A percentile compares a stretch with the other conserved stretches of the same genome.
Conservation (phyloP, 2,113 vertebrate genomes). For the Geococcyx californianus region DNA sequence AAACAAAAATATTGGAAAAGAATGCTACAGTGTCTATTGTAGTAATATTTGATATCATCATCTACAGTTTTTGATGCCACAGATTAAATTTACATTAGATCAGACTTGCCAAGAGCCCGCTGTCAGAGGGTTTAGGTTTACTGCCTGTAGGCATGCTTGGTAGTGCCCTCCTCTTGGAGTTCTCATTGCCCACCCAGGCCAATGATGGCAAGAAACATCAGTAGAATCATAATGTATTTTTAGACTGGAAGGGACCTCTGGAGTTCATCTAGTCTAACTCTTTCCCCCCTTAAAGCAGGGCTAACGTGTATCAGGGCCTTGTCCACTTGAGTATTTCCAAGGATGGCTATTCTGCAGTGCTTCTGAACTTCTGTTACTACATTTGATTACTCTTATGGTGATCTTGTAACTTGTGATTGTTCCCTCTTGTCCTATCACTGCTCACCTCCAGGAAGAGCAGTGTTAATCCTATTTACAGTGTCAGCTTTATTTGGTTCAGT, state of each 20-base stretch:
- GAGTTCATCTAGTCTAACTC: not conserved
- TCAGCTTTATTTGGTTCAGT: constrained; percentile 1
- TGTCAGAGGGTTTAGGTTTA: not conserved
- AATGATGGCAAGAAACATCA: not conserved
- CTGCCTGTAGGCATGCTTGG: not conserved
- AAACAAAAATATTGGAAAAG: not conserved
- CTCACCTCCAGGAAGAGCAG: not conserved
- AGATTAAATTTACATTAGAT: not conserved
- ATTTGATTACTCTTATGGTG: not conserved
- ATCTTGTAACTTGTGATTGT: not conserved
- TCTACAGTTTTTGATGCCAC: not conserved
- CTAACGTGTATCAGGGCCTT: not conserved
- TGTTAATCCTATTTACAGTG: not conserved
- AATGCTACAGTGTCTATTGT: not conserved
- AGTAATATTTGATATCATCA: not conserved
- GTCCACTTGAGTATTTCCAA: not conserved
- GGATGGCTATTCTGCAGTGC: not conserved
- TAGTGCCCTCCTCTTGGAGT: not conserved
- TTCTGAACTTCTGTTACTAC: not conserved
- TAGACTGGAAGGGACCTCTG: not conserved
- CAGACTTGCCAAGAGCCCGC: not conserved
- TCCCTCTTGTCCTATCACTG: not conserved
- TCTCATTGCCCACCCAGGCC: not conserved
- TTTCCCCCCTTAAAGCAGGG: not conserved
- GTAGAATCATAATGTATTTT: not conserved